Evolutionary conservation across 2,797 vertebrate species (phyloP).

Genomic region (Lophius americanus): DNA sequence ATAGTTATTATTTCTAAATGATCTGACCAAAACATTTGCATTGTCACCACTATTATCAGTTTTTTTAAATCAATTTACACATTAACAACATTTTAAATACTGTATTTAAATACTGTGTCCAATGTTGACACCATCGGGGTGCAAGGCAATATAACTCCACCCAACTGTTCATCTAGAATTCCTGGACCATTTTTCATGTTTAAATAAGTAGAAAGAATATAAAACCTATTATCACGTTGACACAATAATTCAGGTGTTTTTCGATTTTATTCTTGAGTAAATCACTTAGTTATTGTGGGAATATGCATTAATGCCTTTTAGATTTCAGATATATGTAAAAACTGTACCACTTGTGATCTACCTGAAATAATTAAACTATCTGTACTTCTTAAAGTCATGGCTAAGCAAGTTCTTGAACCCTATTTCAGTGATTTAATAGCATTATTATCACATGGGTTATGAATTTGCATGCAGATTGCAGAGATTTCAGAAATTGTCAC

Average conservation of each 20-base stretch:
- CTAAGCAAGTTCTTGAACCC: too few species aligned
- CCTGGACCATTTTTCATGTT: not conserved
- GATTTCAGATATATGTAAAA: too few species aligned
- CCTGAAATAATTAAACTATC: too few species aligned
- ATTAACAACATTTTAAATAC: not conserved
- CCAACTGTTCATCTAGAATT: not conserved
- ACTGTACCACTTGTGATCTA: too few species aligned
- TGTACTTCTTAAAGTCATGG: too few species aligned
- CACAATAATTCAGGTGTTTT: not conserved
- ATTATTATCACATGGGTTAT: too few species aligned
- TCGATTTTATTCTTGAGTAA: not conserved
- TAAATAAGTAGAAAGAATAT: conserved; percentile 6
- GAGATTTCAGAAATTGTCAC: too few species aligned
- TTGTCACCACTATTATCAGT: not conserved
- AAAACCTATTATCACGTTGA: not conserved
- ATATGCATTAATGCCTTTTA: not conserved
- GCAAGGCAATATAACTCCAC: not conserved
- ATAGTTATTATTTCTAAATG: not conserved
- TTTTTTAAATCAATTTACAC: too few species aligned
- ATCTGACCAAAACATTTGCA: not conserved
- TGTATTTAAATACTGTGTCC: not conserved
- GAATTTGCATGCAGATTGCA: too few species aligned
- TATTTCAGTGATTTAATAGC: too few species aligned
- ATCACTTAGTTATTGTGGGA: not conserved
- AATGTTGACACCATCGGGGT: not conserved